phyloP scores from a whole-genome alignment of 1,140 invertebrate species.

The Pomacea maculata region DNA sequence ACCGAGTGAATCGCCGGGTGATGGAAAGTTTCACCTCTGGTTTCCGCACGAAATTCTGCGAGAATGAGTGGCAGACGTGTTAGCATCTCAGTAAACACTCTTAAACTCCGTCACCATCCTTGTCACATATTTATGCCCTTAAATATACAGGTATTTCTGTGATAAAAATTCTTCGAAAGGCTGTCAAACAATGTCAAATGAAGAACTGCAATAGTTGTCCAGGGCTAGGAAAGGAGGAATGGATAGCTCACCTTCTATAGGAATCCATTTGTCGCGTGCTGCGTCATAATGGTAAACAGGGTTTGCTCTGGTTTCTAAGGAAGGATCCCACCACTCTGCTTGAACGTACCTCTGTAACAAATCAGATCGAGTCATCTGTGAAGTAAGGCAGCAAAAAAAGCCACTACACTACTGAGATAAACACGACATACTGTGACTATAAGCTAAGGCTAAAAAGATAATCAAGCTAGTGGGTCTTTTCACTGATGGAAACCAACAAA shows the following conservation, averaged over 20 bases:
- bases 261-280: constrained; percentile 25
- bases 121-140: no score
- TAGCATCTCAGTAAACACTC: neutral
- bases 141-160: neutral
- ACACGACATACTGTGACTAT: neutral
- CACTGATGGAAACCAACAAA: neutral
- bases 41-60: no score
- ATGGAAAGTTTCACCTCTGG: no score
- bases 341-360: constrained; percentile 28
- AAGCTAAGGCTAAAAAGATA: no score
- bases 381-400: neutral
- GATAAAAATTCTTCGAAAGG: neutral
- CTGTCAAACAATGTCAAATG: neutral
- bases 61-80: neutral
- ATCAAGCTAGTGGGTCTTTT: neutral
- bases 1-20: no score
- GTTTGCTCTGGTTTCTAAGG: neutral
- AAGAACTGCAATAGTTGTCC: neutral
- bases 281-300: constrained; percentile 29
- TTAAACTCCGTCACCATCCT: no score
- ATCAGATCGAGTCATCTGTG: neutral
- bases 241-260: neutral
- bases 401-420: neutral
- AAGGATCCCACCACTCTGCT: constrained; percentile 33
- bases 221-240: no score